phyloP scores from a whole-genome alignment of 2,797 vertebrate species.

The Sphenopsis melanotis region DNA sequence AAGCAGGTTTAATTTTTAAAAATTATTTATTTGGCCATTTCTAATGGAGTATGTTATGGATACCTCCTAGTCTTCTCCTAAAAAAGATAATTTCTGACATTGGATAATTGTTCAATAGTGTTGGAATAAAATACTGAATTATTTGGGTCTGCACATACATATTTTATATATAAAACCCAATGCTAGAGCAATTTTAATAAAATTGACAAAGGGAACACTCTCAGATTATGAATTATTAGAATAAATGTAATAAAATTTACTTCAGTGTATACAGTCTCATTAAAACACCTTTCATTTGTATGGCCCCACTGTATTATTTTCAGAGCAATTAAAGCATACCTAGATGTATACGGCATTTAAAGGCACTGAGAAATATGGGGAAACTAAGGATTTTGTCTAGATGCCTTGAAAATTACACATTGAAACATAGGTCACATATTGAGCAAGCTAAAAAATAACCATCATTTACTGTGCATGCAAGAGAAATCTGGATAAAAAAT shows the following conservation, averaged over 20 bases:
- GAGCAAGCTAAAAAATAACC: background rate
- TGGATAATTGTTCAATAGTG: background rate
- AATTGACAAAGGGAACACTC: background rate
- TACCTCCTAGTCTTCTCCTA: background rate
- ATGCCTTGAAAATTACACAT: background rate
- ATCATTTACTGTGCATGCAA: background rate
- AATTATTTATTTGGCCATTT: background rate
- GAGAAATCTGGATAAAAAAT: background rate
- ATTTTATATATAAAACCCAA: background rate
- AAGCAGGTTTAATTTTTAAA: background rate
- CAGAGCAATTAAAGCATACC: background rate
- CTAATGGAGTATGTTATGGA: background rate
- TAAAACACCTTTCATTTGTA: background rate
- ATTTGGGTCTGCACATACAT: background rate
- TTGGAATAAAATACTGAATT: background rate
- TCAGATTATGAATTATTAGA: background rate
- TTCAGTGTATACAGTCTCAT: background rate
- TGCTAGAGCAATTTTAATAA: background rate
- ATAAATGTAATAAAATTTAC: background rate
- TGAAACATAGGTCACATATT: background rate
- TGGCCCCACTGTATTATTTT: background rate
- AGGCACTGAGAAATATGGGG: background rate
- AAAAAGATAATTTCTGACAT: background rate
- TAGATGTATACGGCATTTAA: background rate
- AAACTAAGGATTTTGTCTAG: background rate